A percentile compares a stretch with the other conserved stretches of the same genome.
Evolutionary conservation across 1,140 invertebrate genomes (phyloP).

Genomic region (Heliconius melpomene): DNA sequence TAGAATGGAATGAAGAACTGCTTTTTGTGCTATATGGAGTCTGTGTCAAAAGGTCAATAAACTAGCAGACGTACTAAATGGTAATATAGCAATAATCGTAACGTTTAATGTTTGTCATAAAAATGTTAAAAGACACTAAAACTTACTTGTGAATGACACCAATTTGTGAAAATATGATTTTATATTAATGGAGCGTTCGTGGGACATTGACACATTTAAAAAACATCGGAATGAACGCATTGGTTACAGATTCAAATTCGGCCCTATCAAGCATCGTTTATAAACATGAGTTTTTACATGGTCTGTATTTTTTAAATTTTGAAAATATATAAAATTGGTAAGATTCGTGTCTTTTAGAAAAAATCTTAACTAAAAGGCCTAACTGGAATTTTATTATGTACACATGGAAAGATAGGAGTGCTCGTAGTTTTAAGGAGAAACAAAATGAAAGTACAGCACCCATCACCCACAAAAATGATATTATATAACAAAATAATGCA

Average conservation of each 20-base stretch:
- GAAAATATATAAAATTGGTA: not conserved
- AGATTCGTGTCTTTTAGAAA: not conserved
- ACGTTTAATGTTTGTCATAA: slow-evolving; percentile 9
- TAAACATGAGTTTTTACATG: no score
- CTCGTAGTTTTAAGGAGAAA: not conserved
- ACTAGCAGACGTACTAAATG: no score
- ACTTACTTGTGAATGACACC: not conserved
- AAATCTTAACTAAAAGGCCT: not conserved
- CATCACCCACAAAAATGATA: not conserved
- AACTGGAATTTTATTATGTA: not conserved
- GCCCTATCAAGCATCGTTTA: no score
- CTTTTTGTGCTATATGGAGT: not conserved
- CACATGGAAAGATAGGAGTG: not conserved
- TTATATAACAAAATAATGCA: slow-evolving; percentile 50
- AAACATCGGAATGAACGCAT: no score
- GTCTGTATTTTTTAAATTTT: not conserved
- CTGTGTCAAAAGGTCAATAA: not conserved
- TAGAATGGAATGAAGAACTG: slow-evolving; percentile 20
- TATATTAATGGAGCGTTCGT: not conserved
- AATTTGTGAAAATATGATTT: not conserved
- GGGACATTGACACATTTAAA: no score
- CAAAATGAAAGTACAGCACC: not conserved
- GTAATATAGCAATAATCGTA: not conserved
- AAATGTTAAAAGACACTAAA: not conserved
- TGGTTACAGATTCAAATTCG: no score